Base-by-base conservation (phyloP, 2,888 invertebrate genomes). In the Melieria crassipennis region DNA sequence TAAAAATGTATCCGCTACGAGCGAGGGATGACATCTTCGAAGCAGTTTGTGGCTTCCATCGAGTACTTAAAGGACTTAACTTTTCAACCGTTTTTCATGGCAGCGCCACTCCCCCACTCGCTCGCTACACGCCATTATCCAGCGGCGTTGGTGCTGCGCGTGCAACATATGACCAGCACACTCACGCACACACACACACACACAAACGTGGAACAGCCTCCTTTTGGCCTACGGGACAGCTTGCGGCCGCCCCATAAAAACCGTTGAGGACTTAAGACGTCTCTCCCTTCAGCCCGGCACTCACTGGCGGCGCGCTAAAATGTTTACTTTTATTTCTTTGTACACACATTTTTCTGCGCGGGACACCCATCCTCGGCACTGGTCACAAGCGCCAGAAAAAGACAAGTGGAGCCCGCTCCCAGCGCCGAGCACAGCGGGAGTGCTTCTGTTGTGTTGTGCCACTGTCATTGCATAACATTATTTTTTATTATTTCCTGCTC, bases 401-500 rank as follows among this genome's bases (percentile, higher is more conserved):
- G 30, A 30, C 30, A 30, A 30, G 48, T n/a, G 42, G 48, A 50
- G 61, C 48, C 5, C 60, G 45, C 16, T 16, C 16, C 16, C 16
- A 16, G 16, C 16, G 16, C 16, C 16, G 16, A 16, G 16, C 67
- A 4, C 67, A 67, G 67, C 67, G 61, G 67, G 67, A 67, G 67
- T 55, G 58, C 48, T 58, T 67, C 60, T 61, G 43, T 50, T 52
- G 61, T 10, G 50, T 66, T 67, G 42, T 52, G 60, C n/a, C 13
- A 30, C 30, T 30, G 30, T 45, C 52, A 60, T 60, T 60, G 67
- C 52, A 67, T 61, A 67, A 50, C 45, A 67, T 67, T 67, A 61
- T 60, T 58, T 60, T 67, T 67, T 61, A 67, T 67, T 67, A 48
- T 48, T 43, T 58, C 50, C 66, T 66, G 58, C 42, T 45, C 30